A percentile compares a stretch with the other conserved stretches of the same genome.
Evolutionary conservation across 2,888 invertebrate genomes (phyloP).

Genomic region (Dusona sp.): DNA sequence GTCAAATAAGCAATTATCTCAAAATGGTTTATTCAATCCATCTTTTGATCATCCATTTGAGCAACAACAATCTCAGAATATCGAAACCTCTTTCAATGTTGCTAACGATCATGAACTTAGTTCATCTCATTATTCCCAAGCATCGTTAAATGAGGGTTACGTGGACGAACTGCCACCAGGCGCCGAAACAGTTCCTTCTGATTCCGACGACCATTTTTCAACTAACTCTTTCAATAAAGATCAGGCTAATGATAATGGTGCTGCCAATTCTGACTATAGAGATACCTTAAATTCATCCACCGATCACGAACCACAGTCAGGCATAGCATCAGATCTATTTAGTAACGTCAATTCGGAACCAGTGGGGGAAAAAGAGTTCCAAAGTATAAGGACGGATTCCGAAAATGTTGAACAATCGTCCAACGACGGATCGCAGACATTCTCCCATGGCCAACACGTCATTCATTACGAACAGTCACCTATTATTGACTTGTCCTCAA

Average conservation of each 20-base stretch:
- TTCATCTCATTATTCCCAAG: constrained; percentile 23
- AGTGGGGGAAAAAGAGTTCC: constrained; percentile 28
- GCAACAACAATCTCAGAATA: constrained; percentile 25
- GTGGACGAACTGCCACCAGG: constrained; percentile 77
- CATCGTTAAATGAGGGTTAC: constrained; percentile 61
- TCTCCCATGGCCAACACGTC: constrained; percentile 69
- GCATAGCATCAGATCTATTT: constrained; percentile 15
- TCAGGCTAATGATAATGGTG: constrained; percentile 42
- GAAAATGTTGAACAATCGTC: constrained; percentile 47
- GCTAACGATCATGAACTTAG: constrained; percentile 20
- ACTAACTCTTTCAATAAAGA: constrained; percentile 35
- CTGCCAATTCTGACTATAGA: constrained; percentile 41
- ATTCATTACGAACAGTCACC: constrained; percentile 90
- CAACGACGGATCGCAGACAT: constrained; percentile 56
- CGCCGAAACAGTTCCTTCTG: constrained; percentile 61
- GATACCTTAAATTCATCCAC: constrained; percentile 54
- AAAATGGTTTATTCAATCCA: constrained; percentile 23
- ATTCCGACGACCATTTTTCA: constrained; percentile 48
- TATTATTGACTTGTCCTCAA: constrained; percentile 87
- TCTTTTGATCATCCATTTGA: constrained; percentile 18
- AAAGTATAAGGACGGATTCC: constrained; percentile 21
- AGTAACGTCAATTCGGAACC: constrained; percentile 1
- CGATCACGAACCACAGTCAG: constrained; percentile 44
- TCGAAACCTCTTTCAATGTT: constrained; percentile 26
- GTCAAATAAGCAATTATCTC: constrained; percentile 50